Conservation (phyloP, 2,113 vertebrate genomes). For the Leptodactylus fuscus region DNA sequence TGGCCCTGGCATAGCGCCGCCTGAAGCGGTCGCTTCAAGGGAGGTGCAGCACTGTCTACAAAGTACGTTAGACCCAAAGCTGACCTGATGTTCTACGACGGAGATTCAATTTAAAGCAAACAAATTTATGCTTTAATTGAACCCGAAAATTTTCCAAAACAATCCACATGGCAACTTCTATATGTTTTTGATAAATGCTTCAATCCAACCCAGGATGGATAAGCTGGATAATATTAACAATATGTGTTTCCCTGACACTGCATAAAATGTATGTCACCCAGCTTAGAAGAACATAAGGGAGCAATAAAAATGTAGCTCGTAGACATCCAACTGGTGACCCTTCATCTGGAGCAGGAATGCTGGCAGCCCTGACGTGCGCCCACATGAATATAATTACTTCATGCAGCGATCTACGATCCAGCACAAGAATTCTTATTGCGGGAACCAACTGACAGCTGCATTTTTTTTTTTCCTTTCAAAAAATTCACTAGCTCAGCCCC, state of each 20-base stretch:
- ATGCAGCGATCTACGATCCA: neutral
- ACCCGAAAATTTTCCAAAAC: neutral
- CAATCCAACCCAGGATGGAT: neutral
- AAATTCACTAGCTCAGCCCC: neutral
- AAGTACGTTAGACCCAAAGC: too few relatives aligned
- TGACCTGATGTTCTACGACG: too few relatives aligned
- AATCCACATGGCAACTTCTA: neutral
- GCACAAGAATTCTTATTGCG: neutral
- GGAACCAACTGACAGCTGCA: constrained; percentile 9
- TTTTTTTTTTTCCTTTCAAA: constrained; percentile 22
- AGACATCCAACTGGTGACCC: constrained; percentile 37
- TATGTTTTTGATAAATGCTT: neutral
- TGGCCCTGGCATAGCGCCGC: too few relatives aligned
- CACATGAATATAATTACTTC: constrained; percentile 33
- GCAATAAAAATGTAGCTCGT: constrained; percentile 3
- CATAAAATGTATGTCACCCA: neutral
- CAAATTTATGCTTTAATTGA: neutral
- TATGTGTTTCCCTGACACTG: neutral
- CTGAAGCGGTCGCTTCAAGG: too few relatives aligned
- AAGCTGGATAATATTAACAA: constrained; percentile 19
- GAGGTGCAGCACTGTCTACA: too few relatives aligned
- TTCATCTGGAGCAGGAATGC: constrained; percentile 17
- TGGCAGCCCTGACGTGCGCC: neutral
- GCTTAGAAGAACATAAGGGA: constrained; percentile 20
- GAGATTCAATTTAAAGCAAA: too few relatives aligned